These are phyloP conservation scores for Motacilla alba DNA, from an alignment of 2,113 vertebrate species.

Conservation along the genomic window DNA sequence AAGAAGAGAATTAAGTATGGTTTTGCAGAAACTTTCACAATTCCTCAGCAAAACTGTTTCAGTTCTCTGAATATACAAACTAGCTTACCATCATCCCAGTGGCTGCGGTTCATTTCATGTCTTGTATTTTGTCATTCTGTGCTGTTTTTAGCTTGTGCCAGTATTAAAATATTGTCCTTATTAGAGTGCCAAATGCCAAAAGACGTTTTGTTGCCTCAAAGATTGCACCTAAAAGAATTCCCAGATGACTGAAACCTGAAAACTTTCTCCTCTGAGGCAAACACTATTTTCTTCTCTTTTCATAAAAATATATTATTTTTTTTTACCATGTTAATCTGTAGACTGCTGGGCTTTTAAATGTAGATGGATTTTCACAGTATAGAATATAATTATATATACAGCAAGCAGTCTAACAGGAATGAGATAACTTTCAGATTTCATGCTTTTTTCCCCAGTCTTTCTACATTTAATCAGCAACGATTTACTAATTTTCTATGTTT, in stretches of 20 bases:
- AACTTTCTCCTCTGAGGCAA: constrained; percentile 50
- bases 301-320: constrained; percentile 44
- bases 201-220: constrained; percentile 45
- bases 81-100: constrained; percentile 27
- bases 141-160: constrained; percentile 74
- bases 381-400: constrained; percentile 35
- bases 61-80: neutral
- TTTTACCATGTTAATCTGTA: constrained; percentile 37
- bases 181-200: constrained; percentile 78
- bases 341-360: constrained; percentile 67
- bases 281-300: constrained; percentile 55
- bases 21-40: constrained; percentile 38
- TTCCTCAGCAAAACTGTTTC: constrained; percentile 26
- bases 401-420: constrained; percentile 59
- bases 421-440: constrained; percentile 59
- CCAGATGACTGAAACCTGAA: constrained; percentile 1
- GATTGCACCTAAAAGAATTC: constrained; percentile 32
- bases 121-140: constrained; percentile 60
- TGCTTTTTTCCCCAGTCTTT: constrained; percentile 46
- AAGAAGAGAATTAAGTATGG: neutral
- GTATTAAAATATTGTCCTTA: constrained; percentile 74
- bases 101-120: constrained; percentile 34
- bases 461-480: constrained; percentile 69
- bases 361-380: constrained; percentile 53
- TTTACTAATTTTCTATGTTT: constrained; percentile 60